These are phyloP conservation scores for Diachrysia chrysitis DNA, from an alignment of 2,888 invertebrate species.

Conservation along the genomic window DNA sequence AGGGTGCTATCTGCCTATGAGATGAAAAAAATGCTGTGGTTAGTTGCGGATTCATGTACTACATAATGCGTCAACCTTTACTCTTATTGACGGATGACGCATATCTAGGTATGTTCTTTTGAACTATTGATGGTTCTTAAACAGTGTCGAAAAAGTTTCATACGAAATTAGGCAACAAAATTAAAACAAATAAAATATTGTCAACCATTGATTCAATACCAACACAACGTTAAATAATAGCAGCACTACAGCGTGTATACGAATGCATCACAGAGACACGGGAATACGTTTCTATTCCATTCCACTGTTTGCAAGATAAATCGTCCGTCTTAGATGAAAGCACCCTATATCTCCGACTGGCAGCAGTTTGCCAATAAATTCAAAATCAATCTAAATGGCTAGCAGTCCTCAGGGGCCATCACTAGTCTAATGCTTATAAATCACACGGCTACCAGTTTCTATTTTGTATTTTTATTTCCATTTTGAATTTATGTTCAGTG, in stretches of 20 bases:
- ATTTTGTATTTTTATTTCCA: conserved; percentile 42
- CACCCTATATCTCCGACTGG: conserved; percentile 63
- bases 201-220: neutral
- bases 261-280: conserved; percentile 51
- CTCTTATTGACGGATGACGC: too few relatives aligned
- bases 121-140: too few relatives aligned
- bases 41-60: neutral
- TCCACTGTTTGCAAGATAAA: conserved; percentile 73
- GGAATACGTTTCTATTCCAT: conserved; percentile 52
- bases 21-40: neutral
- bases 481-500: conserved; percentile 46
- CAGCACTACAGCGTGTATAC: conserved; percentile 31
- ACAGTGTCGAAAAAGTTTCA: too few relatives aligned
- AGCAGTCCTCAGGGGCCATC: conserved; percentile 54
- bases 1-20: neutral
- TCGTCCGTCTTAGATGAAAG: conserved; percentile 79
- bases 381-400: conserved; percentile 79
- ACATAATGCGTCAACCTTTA: too few relatives aligned
- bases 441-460: conserved; percentile 45
- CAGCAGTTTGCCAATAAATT: conserved; percentile 82
- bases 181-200: neutral
- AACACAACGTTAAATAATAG: conserved; percentile 27
- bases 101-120: too few relatives aligned
- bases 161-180: too few relatives aligned
- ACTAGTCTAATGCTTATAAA: conserved; percentile 56